Base-by-base conservation (phyloP, 2,113 vertebrate genomes). In the Aspidoscelis tigris region DNA sequence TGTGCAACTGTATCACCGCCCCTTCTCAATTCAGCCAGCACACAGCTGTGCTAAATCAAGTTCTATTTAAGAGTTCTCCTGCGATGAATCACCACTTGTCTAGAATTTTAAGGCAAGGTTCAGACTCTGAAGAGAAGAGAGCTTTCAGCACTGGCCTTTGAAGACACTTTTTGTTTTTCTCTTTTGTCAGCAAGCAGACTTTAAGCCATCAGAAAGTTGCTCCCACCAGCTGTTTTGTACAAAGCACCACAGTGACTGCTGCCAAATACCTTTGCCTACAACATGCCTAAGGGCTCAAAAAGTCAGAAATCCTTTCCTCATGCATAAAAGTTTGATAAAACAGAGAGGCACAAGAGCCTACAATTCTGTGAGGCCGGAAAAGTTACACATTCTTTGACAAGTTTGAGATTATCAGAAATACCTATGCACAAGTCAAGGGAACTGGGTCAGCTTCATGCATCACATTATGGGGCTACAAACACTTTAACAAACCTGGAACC, bases 41-140 rank as follows among this genome's bases (percentile, higher is more conserved):
- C 10, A 72, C 77, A 68, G n/a, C 70, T 75, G 77, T 68, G 84
- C 70, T 21, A 43, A 80, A n/a, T 75, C 44, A 85, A 75, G n/a
- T 55, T 21, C 66, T 68, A 74, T 9, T 74, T 73, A 53, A 53
- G 12, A 5, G 1, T 75, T 75, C 43, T 80, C 4, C n/a, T 74
- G 21, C 8, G 58, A 85, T 80, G 70, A 80, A 68, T 80, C 78
- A 80, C n/a, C 71, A 21, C 18, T 16, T 47, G 26, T 65, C 26
- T n/a, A 53, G n/a, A 78, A 80, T 44, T 2, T 61, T 74, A 80
- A 71, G n/a, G 21, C 70, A 68, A 68, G 20, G 33, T 18, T 65
- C 26, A 26, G 11, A 58, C 24, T 12, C 74, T 16, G 44, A 75
- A 80, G 6, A 4, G 7, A 55, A 21, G 26, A 66, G 11, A 22